Evolutionary conservation across 2,113 vertebrate species (phyloP).

Genomic region (Halichoeres trimaculatus): DNA sequence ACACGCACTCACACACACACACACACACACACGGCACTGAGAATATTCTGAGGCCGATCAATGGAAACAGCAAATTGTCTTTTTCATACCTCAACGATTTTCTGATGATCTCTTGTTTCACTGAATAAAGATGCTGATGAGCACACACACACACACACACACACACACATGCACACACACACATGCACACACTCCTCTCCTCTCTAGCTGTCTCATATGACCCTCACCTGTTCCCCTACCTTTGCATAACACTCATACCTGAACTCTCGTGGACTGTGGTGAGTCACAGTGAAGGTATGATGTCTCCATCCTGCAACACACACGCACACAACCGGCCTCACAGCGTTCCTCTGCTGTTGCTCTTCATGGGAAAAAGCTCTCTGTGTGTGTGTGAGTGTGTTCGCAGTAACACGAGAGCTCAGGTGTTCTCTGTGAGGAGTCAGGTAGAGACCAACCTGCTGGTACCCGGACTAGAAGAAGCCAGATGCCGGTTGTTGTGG

Average conservation of each 20-base stretch:
- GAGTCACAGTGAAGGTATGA: slow-evolving; percentile 37
- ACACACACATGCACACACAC: slow-evolving; percentile 3
- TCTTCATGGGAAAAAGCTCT: slow-evolving; percentile 28
- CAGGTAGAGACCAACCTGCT: background rate
- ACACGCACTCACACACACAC: slow-evolving; percentile 8
- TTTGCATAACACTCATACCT: slow-evolving; percentile 13
- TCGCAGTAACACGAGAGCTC: background rate
- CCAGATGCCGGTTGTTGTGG: too few species aligned
- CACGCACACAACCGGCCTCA: background rate
- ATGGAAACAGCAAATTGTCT: slow-evolving; percentile 47
- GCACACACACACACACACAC: slow-evolving; percentile 6
- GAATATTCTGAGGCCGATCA: slow-evolving; percentile 17
- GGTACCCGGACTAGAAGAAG: background rate
- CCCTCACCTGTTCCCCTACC: slow-evolving; percentile 12
- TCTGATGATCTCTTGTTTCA: slow-evolving; percentile 47
- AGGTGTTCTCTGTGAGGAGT: slow-evolving; percentile 7
- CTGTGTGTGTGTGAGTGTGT: background rate
- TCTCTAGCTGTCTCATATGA: background rate
- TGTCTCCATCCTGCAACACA: background rate
- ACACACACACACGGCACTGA: slow-evolving; percentile 19
- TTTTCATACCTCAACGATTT: slow-evolving; percentile 56
- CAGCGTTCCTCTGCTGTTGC: background rate
- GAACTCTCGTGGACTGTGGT: slow-evolving; percentile 18
- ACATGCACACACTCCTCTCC: background rate
- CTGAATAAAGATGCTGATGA: background rate